phyloP scores from a whole-genome alignment of 2,797 vertebrate species.

The Fistularia commersonii region DNA sequence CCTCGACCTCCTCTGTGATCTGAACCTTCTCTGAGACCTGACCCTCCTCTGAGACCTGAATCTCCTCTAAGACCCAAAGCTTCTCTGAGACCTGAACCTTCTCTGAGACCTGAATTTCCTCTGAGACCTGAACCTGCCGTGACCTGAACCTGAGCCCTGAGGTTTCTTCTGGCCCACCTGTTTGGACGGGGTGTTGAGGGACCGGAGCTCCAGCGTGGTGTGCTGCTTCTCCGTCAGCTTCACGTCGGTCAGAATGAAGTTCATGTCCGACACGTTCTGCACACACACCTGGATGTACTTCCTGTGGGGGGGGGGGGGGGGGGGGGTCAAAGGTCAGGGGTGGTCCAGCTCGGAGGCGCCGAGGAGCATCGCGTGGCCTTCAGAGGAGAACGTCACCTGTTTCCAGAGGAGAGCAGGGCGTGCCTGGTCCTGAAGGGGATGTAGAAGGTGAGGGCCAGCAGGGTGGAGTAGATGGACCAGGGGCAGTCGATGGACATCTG shows the following conservation, averaged over 20 bases:
- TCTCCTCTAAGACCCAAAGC: too few species aligned
- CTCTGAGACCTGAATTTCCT: too few species aligned
- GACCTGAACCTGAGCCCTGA: too few species aligned
- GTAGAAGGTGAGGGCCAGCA: conserved; percentile 92
- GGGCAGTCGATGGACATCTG: conserved; percentile 98
- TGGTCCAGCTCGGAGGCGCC: not conserved
- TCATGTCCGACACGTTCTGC: conserved; percentile 88
- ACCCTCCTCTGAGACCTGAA: too few species aligned
- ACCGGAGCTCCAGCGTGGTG: conserved; percentile 73
- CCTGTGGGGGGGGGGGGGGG: conserved; percentile 62
- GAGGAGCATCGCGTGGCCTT: too few species aligned
- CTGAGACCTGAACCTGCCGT: too few species aligned
- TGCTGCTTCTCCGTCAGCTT: conserved; percentile 73
- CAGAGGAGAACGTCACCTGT: conserved; percentile 78
- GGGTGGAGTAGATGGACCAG: conserved; percentile 97
- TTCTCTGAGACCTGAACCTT: too few species aligned
- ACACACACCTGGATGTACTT: conserved; percentile 94
- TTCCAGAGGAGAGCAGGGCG: conserved; percentile 87
- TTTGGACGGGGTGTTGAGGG: conserved; percentile 78
- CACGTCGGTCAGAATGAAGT: conserved; percentile 84
- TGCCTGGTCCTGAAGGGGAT: conserved; percentile 93
- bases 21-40: too few species aligned
- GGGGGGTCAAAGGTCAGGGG: not conserved
- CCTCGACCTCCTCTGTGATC: too few species aligned
- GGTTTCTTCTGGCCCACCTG: conserved; percentile 77